Evolutionary conservation across 2,113 vertebrate genomes (phyloP).

Genomic region (Apistogramma diplotaenia): DNA sequence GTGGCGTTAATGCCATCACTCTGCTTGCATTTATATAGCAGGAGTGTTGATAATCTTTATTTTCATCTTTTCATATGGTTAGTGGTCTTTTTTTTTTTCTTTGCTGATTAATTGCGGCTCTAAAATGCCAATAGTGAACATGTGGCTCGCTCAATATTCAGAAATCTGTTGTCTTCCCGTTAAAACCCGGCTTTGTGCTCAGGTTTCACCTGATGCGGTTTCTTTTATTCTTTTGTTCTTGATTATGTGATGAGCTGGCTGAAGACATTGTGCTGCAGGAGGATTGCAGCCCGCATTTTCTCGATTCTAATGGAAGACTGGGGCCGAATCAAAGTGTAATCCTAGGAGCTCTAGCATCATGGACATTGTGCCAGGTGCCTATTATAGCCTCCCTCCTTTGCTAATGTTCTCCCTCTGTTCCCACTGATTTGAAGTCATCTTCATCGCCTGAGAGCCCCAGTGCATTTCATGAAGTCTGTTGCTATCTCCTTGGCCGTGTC

Average conservation of each 20-base stretch:
- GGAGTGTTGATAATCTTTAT: neutral
- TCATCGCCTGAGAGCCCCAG: slow-evolving; percentile 21
- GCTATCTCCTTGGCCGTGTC: neutral
- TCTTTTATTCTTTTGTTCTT: slow-evolving; percentile 8
- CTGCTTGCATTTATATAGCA: slow-evolving; percentile 26
- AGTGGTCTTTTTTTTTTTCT: neutral
- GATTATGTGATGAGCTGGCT: slow-evolving; percentile 21
- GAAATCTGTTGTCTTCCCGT: neutral
- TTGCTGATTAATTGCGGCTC: neutral
- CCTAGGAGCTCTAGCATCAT: slow-evolving; percentile 19
- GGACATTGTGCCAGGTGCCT: slow-evolving; percentile 49
- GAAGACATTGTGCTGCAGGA: slow-evolving; percentile 27
- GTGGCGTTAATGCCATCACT: slow-evolving; percentile 39
- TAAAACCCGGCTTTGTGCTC: slow-evolving; percentile 10
- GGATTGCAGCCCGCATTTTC: slow-evolving; percentile 15
- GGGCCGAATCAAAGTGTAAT: slow-evolving; percentile 46
- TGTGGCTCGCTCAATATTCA: neutral
- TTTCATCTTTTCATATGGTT: neutral
- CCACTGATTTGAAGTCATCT: slow-evolving; percentile 52
- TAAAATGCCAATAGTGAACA: neutral
- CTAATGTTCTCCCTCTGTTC: slow-evolving; percentile 50
- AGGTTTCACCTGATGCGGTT: slow-evolving; percentile 33
- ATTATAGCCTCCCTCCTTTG: slow-evolving; percentile 23
- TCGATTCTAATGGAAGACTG: slow-evolving; percentile 40
- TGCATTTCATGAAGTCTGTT: slow-evolving; percentile 53